These are phyloP conservation scores for Ptiloglossa arizonensis DNA, from an alignment of 1,140 invertebrate genomes.

Conservation along the genomic window DNA sequence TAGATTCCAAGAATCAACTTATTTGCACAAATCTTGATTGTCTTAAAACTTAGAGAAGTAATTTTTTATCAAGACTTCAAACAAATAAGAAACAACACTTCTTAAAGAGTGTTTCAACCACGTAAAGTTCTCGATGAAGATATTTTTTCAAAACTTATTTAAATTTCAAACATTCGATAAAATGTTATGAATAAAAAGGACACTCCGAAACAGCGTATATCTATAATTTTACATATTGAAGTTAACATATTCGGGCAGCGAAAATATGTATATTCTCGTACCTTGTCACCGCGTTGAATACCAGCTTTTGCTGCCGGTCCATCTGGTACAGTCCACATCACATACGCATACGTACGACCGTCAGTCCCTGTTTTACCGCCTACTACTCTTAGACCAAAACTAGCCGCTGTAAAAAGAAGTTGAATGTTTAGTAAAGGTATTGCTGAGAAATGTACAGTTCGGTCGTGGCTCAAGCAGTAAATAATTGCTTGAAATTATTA, in stretches of 20 bases:
- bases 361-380: conserved; percentile 93
- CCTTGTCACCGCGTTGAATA: conserved; percentile 93
- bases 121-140: no score
- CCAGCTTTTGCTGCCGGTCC: conserved; percentile 94
- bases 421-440: background rate
- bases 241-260: no score
- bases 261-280: conserved; percentile 70
- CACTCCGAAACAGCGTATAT: no score
- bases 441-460: background rate
- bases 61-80: no score
- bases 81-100: no score
- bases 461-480: no score
- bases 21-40: no score
- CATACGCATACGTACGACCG: conserved; percentile 92
- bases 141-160: background rate
- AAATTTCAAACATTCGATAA: background rate
- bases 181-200: background rate
- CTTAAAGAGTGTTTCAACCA: no score
- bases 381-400: conserved; percentile 96
- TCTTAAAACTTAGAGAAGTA: no score
- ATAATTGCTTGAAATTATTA: background rate
- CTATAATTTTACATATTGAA: background rate
- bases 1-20: no score
- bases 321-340: conserved; percentile 94
- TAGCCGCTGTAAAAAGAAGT: conserved; percentile 85